These are phyloP conservation scores for Dromococcyx pavoninus DNA, from an alignment of 2,797 vertebrate genomes.

Conservation along the genomic window DNA sequence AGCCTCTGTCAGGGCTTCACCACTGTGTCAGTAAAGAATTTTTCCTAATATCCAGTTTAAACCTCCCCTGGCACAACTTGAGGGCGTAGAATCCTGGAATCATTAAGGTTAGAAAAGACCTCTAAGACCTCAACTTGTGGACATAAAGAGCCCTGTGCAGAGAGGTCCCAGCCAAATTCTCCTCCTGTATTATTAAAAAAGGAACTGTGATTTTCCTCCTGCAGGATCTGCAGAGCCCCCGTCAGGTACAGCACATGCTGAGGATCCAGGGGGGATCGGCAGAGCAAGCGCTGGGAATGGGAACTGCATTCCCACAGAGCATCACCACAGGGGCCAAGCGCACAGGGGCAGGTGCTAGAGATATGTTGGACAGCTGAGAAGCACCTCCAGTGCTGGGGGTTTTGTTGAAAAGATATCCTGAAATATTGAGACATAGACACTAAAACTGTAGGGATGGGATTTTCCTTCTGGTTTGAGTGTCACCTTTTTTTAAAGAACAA, in stretches of 20 bases:
- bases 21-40: too few species aligned
- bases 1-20: too few species aligned
- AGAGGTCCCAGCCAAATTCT: fast-evolving
- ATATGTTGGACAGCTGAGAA: not conserved
- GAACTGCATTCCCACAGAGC: not conserved
- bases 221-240: not conserved
- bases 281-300: not conserved
- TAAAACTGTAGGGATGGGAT: not conserved
- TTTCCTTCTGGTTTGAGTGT: not conserved
- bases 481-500: not conserved
- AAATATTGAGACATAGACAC: not conserved
- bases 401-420: not conserved
- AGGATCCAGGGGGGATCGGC: not conserved
- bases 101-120: too few species aligned
- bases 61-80: too few species aligned
- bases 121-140: not conserved
- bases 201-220: not conserved
- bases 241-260: fast-evolving
- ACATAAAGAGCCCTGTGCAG: not conserved
- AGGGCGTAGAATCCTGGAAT: too few species aligned
- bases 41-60: too few species aligned
- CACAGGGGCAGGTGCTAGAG: not conserved
- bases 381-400: not conserved
- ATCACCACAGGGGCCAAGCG: fast-evolving
- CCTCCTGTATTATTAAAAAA: not conserved